A percentile compares a stretch with the other conserved stretches of the same genome.
Evolutionary conservation across 30 jellyfish, hydroid and myxozoan species (phyloP).

Genomic region (Phacellophora camtschatica): DNA sequence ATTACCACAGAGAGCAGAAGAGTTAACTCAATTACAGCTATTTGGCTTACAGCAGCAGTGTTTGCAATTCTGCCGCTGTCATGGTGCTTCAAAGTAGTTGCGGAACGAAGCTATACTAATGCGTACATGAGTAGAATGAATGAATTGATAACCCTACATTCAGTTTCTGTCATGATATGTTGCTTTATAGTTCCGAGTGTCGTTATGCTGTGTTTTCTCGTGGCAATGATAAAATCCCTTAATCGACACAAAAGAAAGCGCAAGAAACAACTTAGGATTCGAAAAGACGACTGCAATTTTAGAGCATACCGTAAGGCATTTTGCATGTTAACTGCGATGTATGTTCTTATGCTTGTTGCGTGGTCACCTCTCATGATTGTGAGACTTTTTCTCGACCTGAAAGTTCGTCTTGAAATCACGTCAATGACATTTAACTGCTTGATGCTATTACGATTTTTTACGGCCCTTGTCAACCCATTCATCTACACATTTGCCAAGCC

Average conservation of each 20-base stretch:
- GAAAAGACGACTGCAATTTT: slow-evolving; percentile 38
- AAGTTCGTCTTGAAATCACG: slow-evolving; percentile 2
- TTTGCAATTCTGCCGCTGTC: slow-evolving; percentile 50
- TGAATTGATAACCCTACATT: slow-evolving; percentile 38
- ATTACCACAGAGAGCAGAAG: slow-evolving; percentile 21
- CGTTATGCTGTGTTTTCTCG: slow-evolving; percentile 41
- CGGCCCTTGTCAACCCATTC: slow-evolving; percentile 61
- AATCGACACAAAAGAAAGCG: slow-evolving; percentile 36
- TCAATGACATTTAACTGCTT: slow-evolving; percentile 5
- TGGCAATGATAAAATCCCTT: slow-evolving; percentile 40
- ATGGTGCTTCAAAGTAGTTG: slow-evolving; percentile 64
- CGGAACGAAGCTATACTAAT: slow-evolving; percentile 9
- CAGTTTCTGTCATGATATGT: slow-evolving; percentile 44
- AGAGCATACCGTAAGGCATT: slow-evolving; percentile 54
- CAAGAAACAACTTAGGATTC: slow-evolving; percentile 1
- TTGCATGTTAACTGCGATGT: slow-evolving; percentile 65
- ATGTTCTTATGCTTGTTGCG: slow-evolving; percentile 51
- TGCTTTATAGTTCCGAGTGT: slow-evolving; percentile 61
- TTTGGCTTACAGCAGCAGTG: slow-evolving; percentile 27
- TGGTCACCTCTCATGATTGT: slow-evolving; percentile 72
- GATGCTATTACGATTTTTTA: slow-evolving; percentile 48
- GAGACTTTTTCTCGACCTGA: slow-evolving; percentile 49
- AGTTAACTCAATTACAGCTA: not conserved
- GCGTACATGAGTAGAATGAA: slow-evolving; percentile 10
- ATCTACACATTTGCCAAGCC: slow-evolving; percentile 47